Base-by-base conservation (phyloP, 1,140 invertebrate genomes). In the Gryllus bimaculatus region DNA sequence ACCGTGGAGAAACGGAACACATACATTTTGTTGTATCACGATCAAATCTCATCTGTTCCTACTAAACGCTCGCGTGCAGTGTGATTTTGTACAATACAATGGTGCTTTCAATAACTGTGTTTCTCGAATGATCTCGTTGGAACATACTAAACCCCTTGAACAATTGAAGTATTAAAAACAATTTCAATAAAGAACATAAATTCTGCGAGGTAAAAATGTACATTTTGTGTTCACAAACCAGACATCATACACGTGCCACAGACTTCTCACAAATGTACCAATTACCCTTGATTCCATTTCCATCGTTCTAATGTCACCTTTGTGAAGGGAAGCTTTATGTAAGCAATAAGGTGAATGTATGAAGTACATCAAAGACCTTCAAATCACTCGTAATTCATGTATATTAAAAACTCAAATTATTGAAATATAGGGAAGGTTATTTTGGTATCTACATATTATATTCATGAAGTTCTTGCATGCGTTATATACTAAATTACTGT, bases 51-150 rank as follows among this genome's bases (percentile, higher is more conserved):
- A 18, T 66, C 18, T 66, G 54, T 66, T 66, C 54, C 54, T 66
- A 66, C 18, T 13, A 13, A 66, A 66, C 54, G 54, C 54, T 66
- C 54, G 54, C 54, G 54, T 66, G 54, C 54, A 66, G 18, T 66
- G 54, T 13, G 10, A 66, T 66, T 66, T 66, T 66, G 54, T 66
- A 66, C 54, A 66, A 66, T 66, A 66, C 54, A 66, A 66, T 66
- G 54, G 54, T 66, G 54, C 54, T 66, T 66, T 66, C 54, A 66
- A 66, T 66, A 66, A 66, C 54, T 66, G 54, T 66, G 54, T 66
- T 66, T 66, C 54, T 66, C 54, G 54, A 66, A 66, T 13, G 54
- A 66, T 66, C 54, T 66, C 54, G 54, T 66, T 66, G 54, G 54
- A 66, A 66, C 54, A 66, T 3, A 66, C 10, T 66, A 66, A 66